These are phyloP conservation scores for Dexiosoma caninum DNA, from an alignment of 2,888 invertebrate genomes.

Conservation along the genomic window DNA sequence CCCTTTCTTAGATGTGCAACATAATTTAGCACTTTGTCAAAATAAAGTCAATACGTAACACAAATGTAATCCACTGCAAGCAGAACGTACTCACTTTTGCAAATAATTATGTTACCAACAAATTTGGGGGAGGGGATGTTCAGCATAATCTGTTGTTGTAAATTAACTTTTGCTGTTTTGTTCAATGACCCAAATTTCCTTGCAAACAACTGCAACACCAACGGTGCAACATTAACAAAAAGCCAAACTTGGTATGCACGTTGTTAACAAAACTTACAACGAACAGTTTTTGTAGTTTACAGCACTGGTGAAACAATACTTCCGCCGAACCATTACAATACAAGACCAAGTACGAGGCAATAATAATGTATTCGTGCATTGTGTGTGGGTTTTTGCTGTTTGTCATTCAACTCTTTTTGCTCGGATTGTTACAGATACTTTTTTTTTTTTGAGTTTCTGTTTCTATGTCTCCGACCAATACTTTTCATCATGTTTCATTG, in stretches of 20 bases:
- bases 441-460: neutral
- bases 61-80: neutral
- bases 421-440: constrained; percentile 13
- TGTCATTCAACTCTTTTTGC: constrained; percentile 13
- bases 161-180: constrained; percentile 59
- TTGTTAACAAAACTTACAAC: constrained; percentile 18
- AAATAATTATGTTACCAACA: neutral
- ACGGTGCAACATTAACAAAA: constrained; percentile 2
- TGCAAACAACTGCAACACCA: constrained; percentile 17
- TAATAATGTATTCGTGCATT: neutral
- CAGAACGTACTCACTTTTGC: neutral
- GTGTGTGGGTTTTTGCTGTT: constrained; percentile 31
- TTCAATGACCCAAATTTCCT: constrained; percentile 60
- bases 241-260: constrained; percentile 33
- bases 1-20: constrained; percentile 38
- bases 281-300: neutral
- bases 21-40: constrained; percentile 56
- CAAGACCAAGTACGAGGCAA: neutral
- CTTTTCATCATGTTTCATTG: constrained; percentile 21
- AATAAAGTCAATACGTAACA: constrained; percentile 48
- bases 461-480: neutral
- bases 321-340: neutral
- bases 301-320: constrained; percentile 25
- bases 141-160: too few species aligned
- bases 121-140: neutral